Evolutionary conservation across 2,888 invertebrate genomes (phyloP).

Genomic region (Lampropteryx suffumata): DNA sequence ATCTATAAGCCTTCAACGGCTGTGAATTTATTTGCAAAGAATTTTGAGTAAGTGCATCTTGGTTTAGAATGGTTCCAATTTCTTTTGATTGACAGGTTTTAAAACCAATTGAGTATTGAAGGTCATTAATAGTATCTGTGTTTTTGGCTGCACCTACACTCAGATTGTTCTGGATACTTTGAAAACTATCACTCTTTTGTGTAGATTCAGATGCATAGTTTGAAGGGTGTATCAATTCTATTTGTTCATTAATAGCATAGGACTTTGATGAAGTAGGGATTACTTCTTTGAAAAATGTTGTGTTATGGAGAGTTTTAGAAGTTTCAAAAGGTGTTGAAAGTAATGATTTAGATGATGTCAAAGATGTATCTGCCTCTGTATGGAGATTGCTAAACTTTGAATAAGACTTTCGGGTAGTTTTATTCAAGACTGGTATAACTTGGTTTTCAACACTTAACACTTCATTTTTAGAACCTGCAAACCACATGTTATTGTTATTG

Average conservation of each 20-base stretch:
- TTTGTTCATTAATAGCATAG: slow-evolving; percentile 7
- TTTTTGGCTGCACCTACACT: background rate
- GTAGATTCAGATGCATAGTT: background rate
- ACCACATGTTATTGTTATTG: no score
- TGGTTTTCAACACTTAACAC: background rate
- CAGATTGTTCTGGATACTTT: background rate
- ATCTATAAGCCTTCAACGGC: slow-evolving; percentile 1
- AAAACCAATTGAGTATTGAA: background rate
- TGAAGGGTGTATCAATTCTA: slow-evolving; percentile 10
- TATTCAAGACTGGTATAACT: slow-evolving; percentile 2
- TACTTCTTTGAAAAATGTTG: background rate
- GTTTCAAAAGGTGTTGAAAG: background rate
- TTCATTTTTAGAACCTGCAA: slow-evolving; percentile 10
- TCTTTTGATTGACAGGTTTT: background rate
- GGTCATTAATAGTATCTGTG: background rate
- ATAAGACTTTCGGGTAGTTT: background rate
- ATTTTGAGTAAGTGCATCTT: background rate
- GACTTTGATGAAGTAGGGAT: slow-evolving; percentile 5
- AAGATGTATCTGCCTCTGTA: background rate
- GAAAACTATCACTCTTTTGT: background rate
- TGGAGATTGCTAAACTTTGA: slow-evolving; percentile 2
- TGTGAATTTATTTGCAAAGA: background rate
- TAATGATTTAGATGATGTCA: slow-evolving; percentile 1
- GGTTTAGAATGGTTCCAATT: background rate
- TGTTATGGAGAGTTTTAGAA: background rate